Evolutionary conservation across 1,140 invertebrate species (phyloP).

Genomic region (Drosophila kikkawai): DNA sequence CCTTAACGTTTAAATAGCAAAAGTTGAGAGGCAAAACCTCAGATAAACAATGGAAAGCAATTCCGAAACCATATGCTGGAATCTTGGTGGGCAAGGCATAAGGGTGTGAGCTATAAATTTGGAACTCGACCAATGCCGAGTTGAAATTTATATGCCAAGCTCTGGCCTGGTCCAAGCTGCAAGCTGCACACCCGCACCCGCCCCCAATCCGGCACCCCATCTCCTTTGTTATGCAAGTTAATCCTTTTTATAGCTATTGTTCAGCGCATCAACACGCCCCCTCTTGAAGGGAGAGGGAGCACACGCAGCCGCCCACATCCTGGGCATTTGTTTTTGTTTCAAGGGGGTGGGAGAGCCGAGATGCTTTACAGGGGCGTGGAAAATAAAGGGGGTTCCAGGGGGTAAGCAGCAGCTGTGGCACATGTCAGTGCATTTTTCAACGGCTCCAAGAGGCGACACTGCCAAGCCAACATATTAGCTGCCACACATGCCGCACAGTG

Average conservation of each 20-base stretch:
- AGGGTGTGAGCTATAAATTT: slow-evolving; percentile 42
- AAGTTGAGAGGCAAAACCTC: slow-evolving; percentile 1
- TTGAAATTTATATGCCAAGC: slow-evolving; percentile 43
- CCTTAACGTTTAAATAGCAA: neutral
- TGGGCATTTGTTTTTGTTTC: slow-evolving; percentile 64
- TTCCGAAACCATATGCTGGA: slow-evolving; percentile 28
- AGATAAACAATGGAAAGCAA: slow-evolving; percentile 27
- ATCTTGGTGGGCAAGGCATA: neutral
- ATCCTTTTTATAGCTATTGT: slow-evolving; percentile 82
- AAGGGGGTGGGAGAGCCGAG: neutral
- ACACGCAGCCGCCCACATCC: slow-evolving; percentile 47
- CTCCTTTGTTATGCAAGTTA: slow-evolving; percentile 79
- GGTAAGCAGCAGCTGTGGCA: slow-evolving; percentile 62
- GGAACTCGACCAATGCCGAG: slow-evolving; percentile 48
- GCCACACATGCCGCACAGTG: slow-evolving; percentile 63
- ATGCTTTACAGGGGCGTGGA: neutral
- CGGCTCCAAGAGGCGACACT: slow-evolving; percentile 67
- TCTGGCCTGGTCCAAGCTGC: slow-evolving; percentile 16
- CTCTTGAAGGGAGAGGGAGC: slow-evolving; percentile 19
- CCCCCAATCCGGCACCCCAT: slow-evolving; percentile 1
- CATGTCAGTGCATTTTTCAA: slow-evolving; percentile 83
- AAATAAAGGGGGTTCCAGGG: neutral
- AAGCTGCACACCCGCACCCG: slow-evolving; percentile 1
- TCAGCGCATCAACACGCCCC: slow-evolving; percentile 75
- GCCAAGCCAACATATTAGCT: slow-evolving; percentile 78